Base-by-base conservation (phyloP, 1,140 invertebrate genomes). In the Magallana ariakensis region DNA sequence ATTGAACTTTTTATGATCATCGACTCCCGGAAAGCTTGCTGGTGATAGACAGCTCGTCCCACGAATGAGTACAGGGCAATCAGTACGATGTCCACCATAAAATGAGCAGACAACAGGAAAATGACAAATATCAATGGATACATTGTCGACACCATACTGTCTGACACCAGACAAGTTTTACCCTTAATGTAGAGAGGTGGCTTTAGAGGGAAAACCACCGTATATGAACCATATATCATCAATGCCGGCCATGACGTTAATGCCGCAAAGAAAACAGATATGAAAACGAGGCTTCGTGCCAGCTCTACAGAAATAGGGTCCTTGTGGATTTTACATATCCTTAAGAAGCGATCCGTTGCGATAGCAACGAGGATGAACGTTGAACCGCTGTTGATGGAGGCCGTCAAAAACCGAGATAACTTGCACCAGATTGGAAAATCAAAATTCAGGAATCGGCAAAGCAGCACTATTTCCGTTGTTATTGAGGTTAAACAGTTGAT, bases 381-480 rank as follows among this genome's bases (percentile, higher is more conserved):
- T 10, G 88, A 84, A 6, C 82, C 83, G 53, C 85, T 89, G 26
- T 89, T 89, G 54, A 86, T 70, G 13, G 83, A 58, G 19, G 85
- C 75, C 8, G 88, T 87, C 54, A 89, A 66, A 75, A 89, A 89
- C 11, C 88, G 80, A 0, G 88, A 87, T 19, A 87, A n/a, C 54
- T 89, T 89, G 75, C 88, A 89, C 70, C 85, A 66, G 11, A 85
- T 26, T 11, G 88, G 88, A 62, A 66, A 82, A 62, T 89, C 88
- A 87, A 89, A 89, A 57, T 87, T 33, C 13, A 62, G 53, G 56
- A 87, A 89, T 53, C 84, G 66, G 8, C 75, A 26, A 4, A 89
- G 57, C 16, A 89, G 54, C 7, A 33, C 83, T 13, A 89, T 22
- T 83, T 89, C 88, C 10, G 56, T 81, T 1, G 85, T 60, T 70